These are phyloP conservation scores for Rhea pennata DNA, from an alignment of 2,113 vertebrate genomes.

Conservation along the genomic window DNA sequence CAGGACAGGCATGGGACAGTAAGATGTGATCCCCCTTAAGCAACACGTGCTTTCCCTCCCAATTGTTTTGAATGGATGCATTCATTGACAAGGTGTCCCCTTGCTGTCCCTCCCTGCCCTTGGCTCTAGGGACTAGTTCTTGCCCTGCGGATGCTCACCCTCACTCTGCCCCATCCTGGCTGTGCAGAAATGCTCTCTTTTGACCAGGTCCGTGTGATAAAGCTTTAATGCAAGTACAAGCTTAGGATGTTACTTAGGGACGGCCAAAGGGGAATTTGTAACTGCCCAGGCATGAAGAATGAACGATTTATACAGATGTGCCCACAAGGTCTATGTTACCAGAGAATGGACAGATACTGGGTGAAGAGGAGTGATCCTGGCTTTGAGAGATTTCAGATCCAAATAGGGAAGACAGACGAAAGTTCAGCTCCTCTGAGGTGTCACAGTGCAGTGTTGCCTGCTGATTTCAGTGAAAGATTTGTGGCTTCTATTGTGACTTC, in stretches of 20 bases:
- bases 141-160: too few species aligned
- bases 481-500: not conserved
- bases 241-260: not conserved
- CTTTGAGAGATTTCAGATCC: not conserved
- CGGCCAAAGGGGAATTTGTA: not conserved
- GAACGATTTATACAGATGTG: rapidly evolving
- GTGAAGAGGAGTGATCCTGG: not conserved
- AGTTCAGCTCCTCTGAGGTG: not conserved
- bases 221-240: not conserved
- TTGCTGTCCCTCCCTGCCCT: too few species aligned
- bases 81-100: not conserved
- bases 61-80: rapidly evolving
- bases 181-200: not conserved
- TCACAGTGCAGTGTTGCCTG: not conserved
- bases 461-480: not conserved
- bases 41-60: rapidly evolving
- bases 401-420: not conserved
- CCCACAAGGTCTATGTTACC: rapidly evolving
- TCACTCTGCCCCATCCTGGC: not conserved
- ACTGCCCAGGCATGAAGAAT: rapidly evolving
- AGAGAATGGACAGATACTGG: not conserved
- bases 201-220: rapidly evolving
- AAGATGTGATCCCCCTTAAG: not conserved
- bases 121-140: too few species aligned
- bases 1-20: rapidly evolving